A percentile compares a stretch with the other conserved stretches of the same genome.
Conservation (phyloP, 2,888 invertebrate genomes). For the Synergus laeviventris region DNA sequence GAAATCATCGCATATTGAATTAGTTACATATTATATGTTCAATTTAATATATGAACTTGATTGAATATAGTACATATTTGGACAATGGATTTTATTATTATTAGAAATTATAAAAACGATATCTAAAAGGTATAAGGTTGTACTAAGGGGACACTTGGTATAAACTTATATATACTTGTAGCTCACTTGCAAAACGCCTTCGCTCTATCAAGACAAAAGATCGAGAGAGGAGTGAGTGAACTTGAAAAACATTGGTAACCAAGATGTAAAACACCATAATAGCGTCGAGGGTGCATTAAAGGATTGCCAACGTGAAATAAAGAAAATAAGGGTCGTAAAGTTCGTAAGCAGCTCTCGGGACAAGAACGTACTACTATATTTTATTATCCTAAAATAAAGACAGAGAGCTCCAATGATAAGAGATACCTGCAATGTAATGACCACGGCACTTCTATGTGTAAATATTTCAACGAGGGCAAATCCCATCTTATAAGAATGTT, state of each 20-base stretch:
- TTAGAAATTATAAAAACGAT: too few relatives aligned
- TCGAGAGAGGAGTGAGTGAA: background rate
- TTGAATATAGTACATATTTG: too few relatives aligned
- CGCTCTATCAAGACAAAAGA: constrained; percentile 19
- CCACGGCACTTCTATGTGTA: background rate
- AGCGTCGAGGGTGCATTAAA: constrained; percentile 18
- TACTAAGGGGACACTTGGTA: background rate
- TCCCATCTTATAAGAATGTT: background rate
- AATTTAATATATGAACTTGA: too few relatives aligned
- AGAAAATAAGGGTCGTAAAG: constrained; percentile 31
- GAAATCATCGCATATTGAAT: too few relatives aligned
- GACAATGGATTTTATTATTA: too few relatives aligned
- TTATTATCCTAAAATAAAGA: constrained; percentile 30
- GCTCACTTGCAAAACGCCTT: background rate
- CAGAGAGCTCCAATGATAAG: constrained; percentile 31
- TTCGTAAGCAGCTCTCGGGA: background rate
- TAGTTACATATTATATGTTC: too few relatives aligned
- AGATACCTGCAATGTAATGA: constrained; percentile 9
- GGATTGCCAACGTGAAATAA: constrained; percentile 23
- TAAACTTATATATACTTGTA: background rate
- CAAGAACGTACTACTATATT: constrained; percentile 19
- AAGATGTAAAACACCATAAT: constrained; percentile 25
- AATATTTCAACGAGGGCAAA: too few relatives aligned
- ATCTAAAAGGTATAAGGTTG: background rate
- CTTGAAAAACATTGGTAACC: constrained; percentile 3